Base-by-base conservation (phyloP, 1,140 invertebrate species). In the Lepidurus packardi region DNA sequence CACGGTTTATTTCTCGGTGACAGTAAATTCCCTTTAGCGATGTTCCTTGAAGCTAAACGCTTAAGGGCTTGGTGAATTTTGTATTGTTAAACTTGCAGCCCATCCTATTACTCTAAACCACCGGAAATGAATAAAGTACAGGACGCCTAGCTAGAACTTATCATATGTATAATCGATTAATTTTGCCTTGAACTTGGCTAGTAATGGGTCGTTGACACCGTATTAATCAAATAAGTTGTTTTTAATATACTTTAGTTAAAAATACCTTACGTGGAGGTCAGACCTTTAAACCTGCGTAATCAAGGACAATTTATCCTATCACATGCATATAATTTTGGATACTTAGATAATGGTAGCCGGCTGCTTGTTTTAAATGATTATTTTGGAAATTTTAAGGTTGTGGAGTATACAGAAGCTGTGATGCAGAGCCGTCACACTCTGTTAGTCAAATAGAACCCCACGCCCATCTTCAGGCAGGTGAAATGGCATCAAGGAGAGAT, bases 401-500 rank as follows among this genome's bases (percentile, higher is more conserved):
- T 65, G 53, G 53, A 11, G 53, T 65, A 21, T n/a, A 65, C 21
- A 13, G 53, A 65, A 65, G 53, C 53, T 65, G 53, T 21, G 21
- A 16, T 65, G 53, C 53, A 16, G 53, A 65, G 53, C 53, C 13
- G 53, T 65, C 21, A n/a, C 53, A 65, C 9, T 65, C 53, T 65
- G 53, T 65, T 65, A 65, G 53, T 65, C 53, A 65, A 65, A 21
- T n/a, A 65, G 53, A 21, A 65, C 53, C 21, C 53, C 53, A 65
- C 53, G 53, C 53, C 53, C 53, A 65, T 5, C 53, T 65, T 65
- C 53, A 65, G 53, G 6, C 53, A 13, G 21, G n/a, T 13, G 13
- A 65, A 21, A 7, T n/a, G 53, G 53, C 21, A 21, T 16, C n/a
- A 65, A 21, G 53, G 53, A 65, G 53, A 65, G 21, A 65, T 65